Base-by-base conservation (phyloP, 2,113 vertebrate species). In the Marcusenius ussheri region DNA sequence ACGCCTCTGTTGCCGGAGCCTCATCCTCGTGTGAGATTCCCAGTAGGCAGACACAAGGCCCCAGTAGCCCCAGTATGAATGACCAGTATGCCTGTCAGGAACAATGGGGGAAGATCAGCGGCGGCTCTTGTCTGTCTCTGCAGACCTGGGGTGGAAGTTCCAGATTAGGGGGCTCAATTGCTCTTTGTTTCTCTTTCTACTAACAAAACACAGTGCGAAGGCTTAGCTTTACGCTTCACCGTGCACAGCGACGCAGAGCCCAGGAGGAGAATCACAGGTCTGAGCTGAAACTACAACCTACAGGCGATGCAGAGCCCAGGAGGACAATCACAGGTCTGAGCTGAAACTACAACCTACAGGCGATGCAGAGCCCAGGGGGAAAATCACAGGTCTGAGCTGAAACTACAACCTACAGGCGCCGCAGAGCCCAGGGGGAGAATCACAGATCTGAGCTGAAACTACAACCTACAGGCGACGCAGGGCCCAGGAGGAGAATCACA, bases 41-140 rank as follows among this genome's bases (percentile, higher is more conserved):
- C 90, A 90, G 70, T 86, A 90, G 90, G 31, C 90, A 91, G 91
- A 91, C 89, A 66, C 58, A 88, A 83, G 90, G 77, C 7, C 77
- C 77, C 90, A 88, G 80, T 53, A 92, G 90, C 77, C 90, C 84
- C 92, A 91, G 93, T 91, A 92, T 91, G 92, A 94, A 93, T 93
- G 92, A 92, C 89, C n/a, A n/a, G n/a, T n/a, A n/a, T 49, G 47
- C 58, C 87, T 90, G 70, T 66, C 88, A 46, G 6, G n/a, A 49
- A 94, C 93, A 93, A 90, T 92, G 91, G 89, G 31, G 15, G 24
- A 50, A 50, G 83, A 66, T 91, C 51, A 50, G 51, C 87, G 49
- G 84, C 19, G 50, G 35, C 27, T 27, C 58, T 56, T 58, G 62
- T 47, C 56, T 84, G 77, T 50, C 62, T 88, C 21, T 42, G 5